Conservation (phyloP, 2,888 invertebrate species). For the Drosophila picticornis region DNA sequence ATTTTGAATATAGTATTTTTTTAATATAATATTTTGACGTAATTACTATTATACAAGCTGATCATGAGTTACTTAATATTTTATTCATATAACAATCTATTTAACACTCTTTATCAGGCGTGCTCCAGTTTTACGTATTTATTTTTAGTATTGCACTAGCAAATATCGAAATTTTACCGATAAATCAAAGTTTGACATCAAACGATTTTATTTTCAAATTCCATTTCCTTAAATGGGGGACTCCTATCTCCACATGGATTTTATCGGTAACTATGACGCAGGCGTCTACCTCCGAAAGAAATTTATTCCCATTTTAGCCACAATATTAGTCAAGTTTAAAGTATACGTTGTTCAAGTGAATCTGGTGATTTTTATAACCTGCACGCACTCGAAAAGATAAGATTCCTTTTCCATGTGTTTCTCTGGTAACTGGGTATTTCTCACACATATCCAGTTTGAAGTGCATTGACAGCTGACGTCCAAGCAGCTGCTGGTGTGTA, state of each 20-base stretch:
- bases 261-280: constrained; percentile 27
- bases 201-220: not conserved
- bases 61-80: not conserved
- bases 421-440: not conserved
- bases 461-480: constrained; percentile 20
- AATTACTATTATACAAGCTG: not conserved
- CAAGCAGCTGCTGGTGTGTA: constrained; percentile 5
- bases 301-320: constrained; percentile 9
- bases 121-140: not conserved
- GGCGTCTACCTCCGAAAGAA: constrained; percentile 10
- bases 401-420: constrained; percentile 18
- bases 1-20: too few species aligned
- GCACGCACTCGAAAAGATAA: constrained; percentile 6
- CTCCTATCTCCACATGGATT: constrained; percentile 5
- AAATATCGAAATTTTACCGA: too few species aligned
- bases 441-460: constrained; percentile 3
- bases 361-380: constrained; percentile 48
- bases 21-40: not conserved
- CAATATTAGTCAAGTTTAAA: constrained; percentile 48
- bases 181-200: not conserved
- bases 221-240: not conserved
- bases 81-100: not conserved
- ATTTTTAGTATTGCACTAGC: not conserved
- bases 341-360: constrained; percentile 10
- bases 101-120: not conserved